phyloP scores from a whole-genome alignment of 1,140 invertebrate genomes.

The Hestina assimilis region DNA sequence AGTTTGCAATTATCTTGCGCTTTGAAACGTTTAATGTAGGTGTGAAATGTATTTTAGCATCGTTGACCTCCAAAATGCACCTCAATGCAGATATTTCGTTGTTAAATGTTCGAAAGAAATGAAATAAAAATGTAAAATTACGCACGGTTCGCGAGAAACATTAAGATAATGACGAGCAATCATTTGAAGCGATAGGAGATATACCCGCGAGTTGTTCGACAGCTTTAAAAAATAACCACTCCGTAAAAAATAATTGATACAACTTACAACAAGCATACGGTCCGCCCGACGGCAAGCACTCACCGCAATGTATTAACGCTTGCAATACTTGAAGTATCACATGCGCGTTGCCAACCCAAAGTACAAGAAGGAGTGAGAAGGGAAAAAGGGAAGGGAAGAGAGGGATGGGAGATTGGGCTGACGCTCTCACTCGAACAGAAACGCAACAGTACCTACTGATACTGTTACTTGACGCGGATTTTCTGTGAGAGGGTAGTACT shows the following conservation, averaged over 20 bases:
- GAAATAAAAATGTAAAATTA: constrained; percentile 6
- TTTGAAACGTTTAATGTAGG: constrained; percentile 6
- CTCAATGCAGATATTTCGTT: not conserved
- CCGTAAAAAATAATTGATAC: not conserved
- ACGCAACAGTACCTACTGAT: no score
- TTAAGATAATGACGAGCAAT: constrained; percentile 12
- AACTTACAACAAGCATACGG: no score
- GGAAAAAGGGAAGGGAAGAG: no score
- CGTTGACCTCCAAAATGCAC: constrained; percentile 7
- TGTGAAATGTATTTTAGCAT: not conserved
- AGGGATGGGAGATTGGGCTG: no score
- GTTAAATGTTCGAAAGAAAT: not conserved
- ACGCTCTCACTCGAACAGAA: no score
- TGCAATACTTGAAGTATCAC: no score
- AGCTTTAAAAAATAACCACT: not conserved
- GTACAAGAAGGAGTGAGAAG: no score
- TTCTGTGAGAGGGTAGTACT: no score
- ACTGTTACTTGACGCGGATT: no score
- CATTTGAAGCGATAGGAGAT: constrained; percentile 9
- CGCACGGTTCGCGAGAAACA: not conserved
- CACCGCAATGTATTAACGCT: no score
- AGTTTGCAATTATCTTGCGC: not conserved
- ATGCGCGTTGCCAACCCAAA: no score
- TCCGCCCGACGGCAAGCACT: no score
- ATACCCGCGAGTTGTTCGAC: constrained; percentile 2